Evolutionary conservation across 2,888 invertebrate genomes (phyloP).

Genomic region (Sinelater perroti): DNA sequence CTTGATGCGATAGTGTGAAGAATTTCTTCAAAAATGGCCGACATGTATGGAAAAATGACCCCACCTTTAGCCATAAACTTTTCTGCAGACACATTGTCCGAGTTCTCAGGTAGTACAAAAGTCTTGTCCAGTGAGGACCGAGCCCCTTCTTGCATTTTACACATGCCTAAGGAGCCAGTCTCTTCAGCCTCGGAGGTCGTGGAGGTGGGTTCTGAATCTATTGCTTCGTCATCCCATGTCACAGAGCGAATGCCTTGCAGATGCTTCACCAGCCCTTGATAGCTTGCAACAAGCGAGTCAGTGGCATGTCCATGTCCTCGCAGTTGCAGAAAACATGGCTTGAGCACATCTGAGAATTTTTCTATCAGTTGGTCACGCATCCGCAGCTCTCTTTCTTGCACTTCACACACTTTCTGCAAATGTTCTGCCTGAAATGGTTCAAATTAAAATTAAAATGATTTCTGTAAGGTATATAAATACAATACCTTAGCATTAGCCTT

Average conservation of each 20-base stretch:
- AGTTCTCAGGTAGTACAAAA: constrained; percentile 31
- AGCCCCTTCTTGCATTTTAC: not conserved
- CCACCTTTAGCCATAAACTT: constrained; percentile 55
- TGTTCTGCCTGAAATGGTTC: constrained; percentile 42
- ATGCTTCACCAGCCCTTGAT: constrained; percentile 67
- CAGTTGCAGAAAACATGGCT: constrained; percentile 67
- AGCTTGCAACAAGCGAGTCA: constrained; percentile 66
- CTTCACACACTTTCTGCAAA: constrained; percentile 44
- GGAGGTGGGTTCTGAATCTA: constrained; percentile 46
- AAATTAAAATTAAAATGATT: not conserved
- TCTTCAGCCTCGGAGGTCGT: constrained; percentile 4
- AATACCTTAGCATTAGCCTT: constrained; percentile 22
- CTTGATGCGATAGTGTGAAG: constrained; percentile 8
- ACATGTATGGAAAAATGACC: constrained; percentile 49
- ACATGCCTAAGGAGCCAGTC: not conserved
- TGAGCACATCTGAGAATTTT: constrained; percentile 63
- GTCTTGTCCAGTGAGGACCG: not conserved
- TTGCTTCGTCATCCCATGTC: constrained; percentile 65
- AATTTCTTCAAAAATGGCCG: constrained; percentile 41
- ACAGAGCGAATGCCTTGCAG: constrained; percentile 69
- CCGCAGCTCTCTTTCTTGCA: constrained; percentile 48
- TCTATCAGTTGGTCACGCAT: constrained; percentile 47
- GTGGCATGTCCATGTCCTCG: constrained; percentile 69
- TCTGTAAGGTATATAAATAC: not conserved
- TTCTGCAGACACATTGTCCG: constrained; percentile 41